phyloP scores from a whole-genome alignment of 23 tunicate genomes.

The Ciona savignyi region DNA sequence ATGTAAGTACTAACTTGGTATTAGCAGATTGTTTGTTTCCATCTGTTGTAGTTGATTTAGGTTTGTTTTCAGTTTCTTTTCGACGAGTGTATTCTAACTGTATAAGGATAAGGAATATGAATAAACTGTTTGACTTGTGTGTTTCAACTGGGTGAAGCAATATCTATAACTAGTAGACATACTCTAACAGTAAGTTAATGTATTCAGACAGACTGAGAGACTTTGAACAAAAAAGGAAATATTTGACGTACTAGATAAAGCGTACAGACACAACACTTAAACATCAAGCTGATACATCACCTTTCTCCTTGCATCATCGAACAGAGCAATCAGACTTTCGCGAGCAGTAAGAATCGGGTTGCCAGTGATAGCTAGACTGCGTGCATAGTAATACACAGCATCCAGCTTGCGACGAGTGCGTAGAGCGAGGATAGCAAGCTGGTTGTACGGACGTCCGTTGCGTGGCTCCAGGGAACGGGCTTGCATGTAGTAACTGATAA shows the following conservation, averaged over 20 bases:
- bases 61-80: background rate
- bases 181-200: no score
- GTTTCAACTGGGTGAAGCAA: no score
- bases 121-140: no score
- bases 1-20: background rate
- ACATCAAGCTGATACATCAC: no score
- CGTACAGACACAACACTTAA: no score
- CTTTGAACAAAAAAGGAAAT: no score
- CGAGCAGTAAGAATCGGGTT: conserved; percentile 70
- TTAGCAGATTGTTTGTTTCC: background rate
- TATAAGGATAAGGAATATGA: no score
- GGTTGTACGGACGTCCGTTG: conserved; percentile 90
- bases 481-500: conserved; percentile 34
- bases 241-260: no score
- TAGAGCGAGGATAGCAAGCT: conserved; percentile 72
- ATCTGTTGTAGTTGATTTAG: background rate
- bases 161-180: no score
- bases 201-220: no score
- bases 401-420: conserved; percentile 61
- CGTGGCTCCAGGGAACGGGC: conserved; percentile 65
- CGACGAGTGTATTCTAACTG: background rate
- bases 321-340: conserved; percentile 72
- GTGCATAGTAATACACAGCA: conserved; percentile 66
- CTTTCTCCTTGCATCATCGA: conserved; percentile 55
- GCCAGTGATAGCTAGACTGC: conserved; percentile 49